Evolutionary conservation across 2,797 vertebrate genomes (phyloP).

Genomic region (Rhinichthys osculus): DNA sequence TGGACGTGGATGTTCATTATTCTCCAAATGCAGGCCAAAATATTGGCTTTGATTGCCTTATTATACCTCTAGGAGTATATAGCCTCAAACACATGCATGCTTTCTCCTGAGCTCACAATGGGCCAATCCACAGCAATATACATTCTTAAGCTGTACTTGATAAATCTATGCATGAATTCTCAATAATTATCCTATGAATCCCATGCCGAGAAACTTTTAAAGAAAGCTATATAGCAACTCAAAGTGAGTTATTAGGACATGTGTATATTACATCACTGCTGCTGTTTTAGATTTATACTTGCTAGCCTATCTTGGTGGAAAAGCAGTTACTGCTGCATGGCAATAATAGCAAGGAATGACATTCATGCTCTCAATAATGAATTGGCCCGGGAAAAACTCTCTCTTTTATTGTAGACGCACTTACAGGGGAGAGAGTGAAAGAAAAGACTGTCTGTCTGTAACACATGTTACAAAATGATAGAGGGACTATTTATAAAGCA

Average conservation of each 20-base stretch:
- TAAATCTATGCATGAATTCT: constrained; percentile 18
- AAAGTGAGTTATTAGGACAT: constrained; percentile 16
- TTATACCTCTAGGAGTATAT: background rate
- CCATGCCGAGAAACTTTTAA: constrained; percentile 11
- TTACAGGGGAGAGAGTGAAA: constrained; percentile 5
- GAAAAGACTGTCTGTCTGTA: constrained; percentile 19
- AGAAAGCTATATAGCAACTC: background rate
- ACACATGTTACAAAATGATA: constrained; percentile 37
- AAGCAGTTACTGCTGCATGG: constrained; percentile 33
- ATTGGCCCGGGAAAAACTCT: constrained; percentile 15
- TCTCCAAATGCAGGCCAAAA: constrained; percentile 4
- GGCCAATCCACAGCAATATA: background rate
- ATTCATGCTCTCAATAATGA: constrained; percentile 33
- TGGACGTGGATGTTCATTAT: background rate
- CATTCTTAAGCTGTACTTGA: constrained; percentile 3
- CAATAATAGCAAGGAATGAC: constrained; percentile 24
- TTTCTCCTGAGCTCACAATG: background rate
- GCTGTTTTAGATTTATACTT: constrained; percentile 37
- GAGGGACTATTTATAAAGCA: constrained; percentile 2
- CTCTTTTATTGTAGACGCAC: constrained; percentile 8
- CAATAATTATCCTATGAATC: background rate
- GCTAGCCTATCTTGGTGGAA: constrained; percentile 22
- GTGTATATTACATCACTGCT: constrained; percentile 15
- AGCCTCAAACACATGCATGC: background rate
- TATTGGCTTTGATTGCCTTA: constrained; percentile 19